Conservation (phyloP, 1,140 invertebrate genomes). For the Coboldia fuscipes region DNA sequence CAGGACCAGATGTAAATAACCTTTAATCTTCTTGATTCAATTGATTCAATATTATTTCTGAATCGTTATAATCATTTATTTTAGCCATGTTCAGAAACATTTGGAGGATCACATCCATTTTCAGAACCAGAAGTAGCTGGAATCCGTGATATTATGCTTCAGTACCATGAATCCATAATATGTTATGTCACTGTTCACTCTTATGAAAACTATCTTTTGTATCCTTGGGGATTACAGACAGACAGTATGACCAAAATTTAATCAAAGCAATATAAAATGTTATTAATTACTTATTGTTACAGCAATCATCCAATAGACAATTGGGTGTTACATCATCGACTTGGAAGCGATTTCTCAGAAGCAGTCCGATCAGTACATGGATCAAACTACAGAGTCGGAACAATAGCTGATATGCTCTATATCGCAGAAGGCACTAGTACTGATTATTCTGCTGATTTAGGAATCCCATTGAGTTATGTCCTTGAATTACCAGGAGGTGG, state of each 20-base stretch:
- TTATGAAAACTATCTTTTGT: constrained; percentile 41
- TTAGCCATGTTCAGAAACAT: too few species aligned
- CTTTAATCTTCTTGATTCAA: too few species aligned
- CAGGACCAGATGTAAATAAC: too few species aligned
- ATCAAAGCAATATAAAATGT: constrained; percentile 17
- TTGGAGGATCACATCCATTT: too few species aligned
- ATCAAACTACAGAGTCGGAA: constrained; percentile 32
- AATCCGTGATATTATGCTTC: too few species aligned
- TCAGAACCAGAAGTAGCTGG: too few species aligned
- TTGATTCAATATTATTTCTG: too few species aligned
- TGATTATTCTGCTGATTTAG: constrained; percentile 38
- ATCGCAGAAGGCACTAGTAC: constrained; percentile 30
- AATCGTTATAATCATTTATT: too few species aligned
- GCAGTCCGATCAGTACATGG: constrained; percentile 23
- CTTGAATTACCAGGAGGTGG: constrained; percentile 40
- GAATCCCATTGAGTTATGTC: constrained; percentile 39
- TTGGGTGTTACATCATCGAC: constrained; percentile 17
- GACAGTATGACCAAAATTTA: too few species aligned
- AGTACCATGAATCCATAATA: too few species aligned
- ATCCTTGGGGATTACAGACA: constrained; percentile 62
- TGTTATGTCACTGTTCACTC: too few species aligned
- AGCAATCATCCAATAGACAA: constrained; percentile 15
- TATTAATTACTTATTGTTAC: constrained; percentile 4
- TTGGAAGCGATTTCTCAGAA: constrained; percentile 20
- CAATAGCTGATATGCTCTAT: constrained; percentile 32